phyloP scores from a whole-genome alignment of 2,113 vertebrate species.

The Toxotes jaculatrix region DNA sequence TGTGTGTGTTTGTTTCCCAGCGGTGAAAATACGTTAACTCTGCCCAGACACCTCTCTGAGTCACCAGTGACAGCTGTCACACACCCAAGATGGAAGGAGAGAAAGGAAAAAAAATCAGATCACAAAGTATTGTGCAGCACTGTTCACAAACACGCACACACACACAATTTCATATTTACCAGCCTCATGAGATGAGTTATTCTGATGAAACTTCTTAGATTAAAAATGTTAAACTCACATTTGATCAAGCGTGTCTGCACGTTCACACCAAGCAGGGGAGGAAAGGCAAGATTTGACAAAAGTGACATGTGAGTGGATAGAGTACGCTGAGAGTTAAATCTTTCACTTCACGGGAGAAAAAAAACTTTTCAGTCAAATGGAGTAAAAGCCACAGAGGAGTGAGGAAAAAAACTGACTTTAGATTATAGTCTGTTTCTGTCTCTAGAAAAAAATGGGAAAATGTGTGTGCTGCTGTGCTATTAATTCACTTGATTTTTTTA shows the following conservation, averaged over 20 bases:
- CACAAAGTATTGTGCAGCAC: conserved; percentile 39
- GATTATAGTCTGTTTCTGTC: conserved; percentile 62
- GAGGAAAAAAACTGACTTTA: conserved; percentile 65
- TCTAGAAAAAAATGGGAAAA: conserved; percentile 36
- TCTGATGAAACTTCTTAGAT: conserved; percentile 81
- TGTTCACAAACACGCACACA: conserved; percentile 52
- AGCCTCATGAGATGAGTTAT: conserved; percentile 73
- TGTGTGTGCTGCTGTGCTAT: conserved; percentile 34
- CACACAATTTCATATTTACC: conserved; percentile 71
- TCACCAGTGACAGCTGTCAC: conserved; percentile 83
- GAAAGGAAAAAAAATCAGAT: conserved; percentile 52
- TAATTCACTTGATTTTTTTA: conserved; percentile 49
- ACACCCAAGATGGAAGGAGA: conserved; percentile 68
- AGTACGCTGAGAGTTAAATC: conserved; percentile 76
- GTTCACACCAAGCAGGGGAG: conserved; percentile 61
- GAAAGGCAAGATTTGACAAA: conserved; percentile 77
- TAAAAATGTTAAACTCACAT: conserved; percentile 81
- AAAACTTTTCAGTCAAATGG: conserved; percentile 67
- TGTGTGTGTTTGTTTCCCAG: conserved; percentile 56
- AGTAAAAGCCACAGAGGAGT: conserved; percentile 69
- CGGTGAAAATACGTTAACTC: conserved; percentile 70
- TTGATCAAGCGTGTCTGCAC: conserved; percentile 77
- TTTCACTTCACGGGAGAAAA: conserved; percentile 61
- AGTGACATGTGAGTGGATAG: conserved; percentile 75
- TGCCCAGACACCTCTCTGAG: conserved; percentile 77